Evolutionary conservation across 2,888 invertebrate species (phyloP).

Genomic region (Plebejus argus): DNA sequence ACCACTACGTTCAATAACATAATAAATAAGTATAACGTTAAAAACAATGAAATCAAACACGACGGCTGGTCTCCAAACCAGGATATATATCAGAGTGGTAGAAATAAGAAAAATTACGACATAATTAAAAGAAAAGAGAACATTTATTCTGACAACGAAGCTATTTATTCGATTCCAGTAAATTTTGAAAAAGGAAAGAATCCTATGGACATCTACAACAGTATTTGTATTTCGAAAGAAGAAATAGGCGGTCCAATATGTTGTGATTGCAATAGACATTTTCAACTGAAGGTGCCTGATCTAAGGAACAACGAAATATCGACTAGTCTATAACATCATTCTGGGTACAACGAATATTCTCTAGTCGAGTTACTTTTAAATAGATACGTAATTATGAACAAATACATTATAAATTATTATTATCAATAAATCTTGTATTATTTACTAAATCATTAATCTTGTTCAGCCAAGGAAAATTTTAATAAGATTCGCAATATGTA

Average conservation of each 20-base stretch:
- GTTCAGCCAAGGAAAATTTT: neutral
- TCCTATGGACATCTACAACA: conserved; percentile 45
- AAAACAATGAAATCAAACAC: conserved; percentile 55
- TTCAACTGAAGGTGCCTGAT: conserved; percentile 69
- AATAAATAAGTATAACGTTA: conserved; percentile 50
- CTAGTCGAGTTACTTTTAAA: conserved; percentile 61
- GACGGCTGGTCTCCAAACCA: conserved; percentile 56
- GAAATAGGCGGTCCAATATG: conserved; percentile 64
- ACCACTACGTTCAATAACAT: conserved; percentile 60
- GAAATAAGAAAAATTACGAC: conserved; percentile 54
- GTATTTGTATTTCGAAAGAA: conserved; percentile 65
- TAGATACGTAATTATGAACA: conserved; percentile 28
- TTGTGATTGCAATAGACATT: conserved; percentile 74
- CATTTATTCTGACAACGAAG: conserved; percentile 49
- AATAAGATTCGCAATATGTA: neutral
- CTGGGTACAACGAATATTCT: conserved; percentile 46
- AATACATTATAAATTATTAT: conserved; percentile 20
- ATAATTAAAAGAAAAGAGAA: conserved; percentile 46
- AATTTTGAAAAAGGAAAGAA: conserved; percentile 53
- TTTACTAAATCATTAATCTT: neutral
- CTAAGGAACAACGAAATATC: conserved; percentile 64
- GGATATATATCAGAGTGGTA: conserved; percentile 55
- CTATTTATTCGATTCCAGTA: conserved; percentile 54
- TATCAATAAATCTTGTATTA: neutral
- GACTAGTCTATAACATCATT: conserved; percentile 59